These are phyloP conservation scores for Hypomecis atomaria DNA, from an alignment of 2,888 invertebrate species.

Conservation along the genomic window DNA sequence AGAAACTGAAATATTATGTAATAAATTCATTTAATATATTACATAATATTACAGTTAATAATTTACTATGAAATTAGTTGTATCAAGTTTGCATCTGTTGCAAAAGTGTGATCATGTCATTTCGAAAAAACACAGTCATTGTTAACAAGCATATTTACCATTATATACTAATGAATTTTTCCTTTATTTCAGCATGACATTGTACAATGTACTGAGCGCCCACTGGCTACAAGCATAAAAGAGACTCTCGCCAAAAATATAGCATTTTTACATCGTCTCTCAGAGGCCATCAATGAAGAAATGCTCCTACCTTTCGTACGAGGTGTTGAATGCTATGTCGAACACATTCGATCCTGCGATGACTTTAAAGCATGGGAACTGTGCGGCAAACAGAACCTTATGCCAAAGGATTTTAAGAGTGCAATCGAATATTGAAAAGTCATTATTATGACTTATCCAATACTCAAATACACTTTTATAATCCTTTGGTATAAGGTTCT, in stretches of 20 bases:
- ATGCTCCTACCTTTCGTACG: conserved; percentile 75
- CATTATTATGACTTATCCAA: not conserved
- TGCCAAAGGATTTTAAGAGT: conserved; percentile 78
- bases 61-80: too few relatives aligned
- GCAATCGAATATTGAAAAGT: conserved; percentile 74
- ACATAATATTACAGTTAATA: too few relatives aligned
- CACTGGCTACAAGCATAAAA: conserved; percentile 69
- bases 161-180: conserved; percentile 1
- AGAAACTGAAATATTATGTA: too few relatives aligned
- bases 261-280: conserved; percentile 73
- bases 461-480: too few relatives aligned
- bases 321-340: conserved; percentile 76
- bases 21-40: too few relatives aligned
- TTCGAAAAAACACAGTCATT: too few relatives aligned
- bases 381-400: conserved; percentile 71
- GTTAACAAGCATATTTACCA: too few relatives aligned
- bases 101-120: too few relatives aligned
- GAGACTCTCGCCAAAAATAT: conserved; percentile 76
- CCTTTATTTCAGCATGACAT: conserved; percentile 71
- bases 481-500: too few relatives aligned
- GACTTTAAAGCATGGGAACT: conserved; percentile 81
- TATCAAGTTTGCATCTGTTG: too few relatives aligned
- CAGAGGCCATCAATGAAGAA: conserved; percentile 76
- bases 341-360: conserved; percentile 73
- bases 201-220: conserved; percentile 74